phyloP scores from a whole-genome alignment of 1,140 invertebrate genomes.

The Ostrea denselamellosa region DNA sequence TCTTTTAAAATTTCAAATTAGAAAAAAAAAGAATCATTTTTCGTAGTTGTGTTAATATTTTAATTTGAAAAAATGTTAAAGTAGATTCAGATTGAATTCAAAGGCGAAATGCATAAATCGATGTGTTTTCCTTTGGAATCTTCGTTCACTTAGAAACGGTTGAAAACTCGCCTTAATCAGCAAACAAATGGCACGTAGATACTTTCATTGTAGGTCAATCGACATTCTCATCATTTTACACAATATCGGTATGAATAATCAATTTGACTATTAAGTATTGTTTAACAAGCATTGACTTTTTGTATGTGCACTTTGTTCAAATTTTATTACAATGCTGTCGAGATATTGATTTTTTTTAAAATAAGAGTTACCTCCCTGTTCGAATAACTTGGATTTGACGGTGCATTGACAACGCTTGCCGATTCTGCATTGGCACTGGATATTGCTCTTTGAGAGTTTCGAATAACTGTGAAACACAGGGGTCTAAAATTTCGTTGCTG shows the following conservation, averaged over 20 bases:
- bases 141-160: background rate
- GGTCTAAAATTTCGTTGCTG: background rate
- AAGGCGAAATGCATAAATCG: background rate
- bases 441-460: background rate
- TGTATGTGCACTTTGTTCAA: background rate
- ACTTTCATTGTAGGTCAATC: constrained; percentile 10
- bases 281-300: constrained; percentile 34
- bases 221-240: background rate
- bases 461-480: background rate
- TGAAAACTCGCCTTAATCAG: background rate
- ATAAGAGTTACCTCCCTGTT: background rate
- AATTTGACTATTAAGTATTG: constrained; percentile 21
- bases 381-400: background rate
- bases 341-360: background rate
- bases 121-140: background rate
- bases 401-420: background rate
- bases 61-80: too few relatives aligned
- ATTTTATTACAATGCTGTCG: background rate
- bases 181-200: background rate
- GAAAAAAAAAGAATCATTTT: too few relatives aligned
- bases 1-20: too few relatives aligned
- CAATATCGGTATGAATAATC: constrained; percentile 6
- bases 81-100: too few relatives aligned
- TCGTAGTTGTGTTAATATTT: too few relatives aligned
- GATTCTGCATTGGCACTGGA: background rate